Evolutionary conservation across 2,888 invertebrate genomes (phyloP), one percentile per base, ranked within the genome.

Genomic region (Ormyrus labotus): DNA sequence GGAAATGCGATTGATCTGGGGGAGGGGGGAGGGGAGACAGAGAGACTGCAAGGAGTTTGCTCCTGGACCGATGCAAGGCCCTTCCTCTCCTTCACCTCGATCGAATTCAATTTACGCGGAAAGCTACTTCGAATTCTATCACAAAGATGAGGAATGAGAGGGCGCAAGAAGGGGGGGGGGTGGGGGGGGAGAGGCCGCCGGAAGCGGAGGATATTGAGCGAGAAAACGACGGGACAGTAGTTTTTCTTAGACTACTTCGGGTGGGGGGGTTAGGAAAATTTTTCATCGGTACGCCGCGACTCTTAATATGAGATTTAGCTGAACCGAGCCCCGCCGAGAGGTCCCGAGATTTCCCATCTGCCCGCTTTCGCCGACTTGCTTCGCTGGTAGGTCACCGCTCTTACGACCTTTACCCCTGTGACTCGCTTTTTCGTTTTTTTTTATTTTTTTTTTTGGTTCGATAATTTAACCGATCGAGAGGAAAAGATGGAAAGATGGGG

Each of bases 31-130:
- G 13, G 13, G 58, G 19, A 2, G 19, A 34, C 34, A 34, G 34
- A 45, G 57, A 57, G 57, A 57, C 57, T 69, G 51, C 19, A 11
- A 58, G 60, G 48, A 19, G 60, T 10, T 11, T 13, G 53, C 13
- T 34, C 34, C 34, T 34, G 34, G 63, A 55, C 34, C 9, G 34
- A 10, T 7, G 9, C 10, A 57, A 34, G 45, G 9, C 10, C 34
- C 34, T 34, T 19, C 48, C 11, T 63, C 34, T 11, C 51, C 19
- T 34, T n/a, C 13, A 57, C 13, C 48, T 11, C 79, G 70, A 69
- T 80, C 74, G 79, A 80, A 80, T 80, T 80, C 79, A 80, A 80
- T 80, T 34, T 74, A 74, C 60, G 34, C 11, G 60, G 60, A 67
- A 67, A 65, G 64, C 70, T 48, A 50, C 34, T 8, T 8, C 11